Evolutionary conservation across 2,797 vertebrate species (phyloP).

Genomic region (Aulostomus chinensis): DNA sequence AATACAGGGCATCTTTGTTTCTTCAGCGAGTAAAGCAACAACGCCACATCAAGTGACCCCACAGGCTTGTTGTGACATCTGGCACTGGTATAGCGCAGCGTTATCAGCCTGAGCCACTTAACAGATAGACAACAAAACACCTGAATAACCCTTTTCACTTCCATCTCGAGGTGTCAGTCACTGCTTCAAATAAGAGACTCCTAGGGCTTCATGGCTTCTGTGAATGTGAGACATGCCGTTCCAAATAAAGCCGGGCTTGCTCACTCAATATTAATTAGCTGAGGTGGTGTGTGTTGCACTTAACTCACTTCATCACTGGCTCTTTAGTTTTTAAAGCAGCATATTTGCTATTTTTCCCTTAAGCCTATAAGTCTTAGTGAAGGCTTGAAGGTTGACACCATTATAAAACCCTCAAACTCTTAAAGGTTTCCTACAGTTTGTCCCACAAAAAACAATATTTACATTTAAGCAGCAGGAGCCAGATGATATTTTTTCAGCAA

Average conservation of each 20-base stretch:
- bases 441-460: too few species aligned
- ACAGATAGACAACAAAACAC: slow-evolving; percentile 45
- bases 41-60: slow-evolving; percentile 57
- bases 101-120: slow-evolving; percentile 65
- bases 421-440: too few species aligned
- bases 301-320: too few species aligned
- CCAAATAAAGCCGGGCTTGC: not conserved
- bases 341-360: too few species aligned
- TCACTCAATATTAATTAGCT: not conserved
- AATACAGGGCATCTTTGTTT: slow-evolving; percentile 76
- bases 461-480: too few species aligned
- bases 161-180: slow-evolving; percentile 48
- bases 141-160: slow-evolving; percentile 63
- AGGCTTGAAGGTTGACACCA: too few species aligned
- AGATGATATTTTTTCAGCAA: too few species aligned
- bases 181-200: slow-evolving; percentile 15
- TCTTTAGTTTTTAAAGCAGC: too few species aligned
- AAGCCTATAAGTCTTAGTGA: too few species aligned
- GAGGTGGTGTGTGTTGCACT: too few species aligned
- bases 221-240: not conserved
- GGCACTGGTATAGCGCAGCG: slow-evolving; percentile 61
- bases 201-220: not conserved
- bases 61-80: slow-evolving; percentile 67
- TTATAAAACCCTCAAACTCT: too few species aligned
- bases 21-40: slow-evolving; percentile 62